Conservation (phyloP, 1,140 invertebrate species). For the Drosophila auraria region DNA sequence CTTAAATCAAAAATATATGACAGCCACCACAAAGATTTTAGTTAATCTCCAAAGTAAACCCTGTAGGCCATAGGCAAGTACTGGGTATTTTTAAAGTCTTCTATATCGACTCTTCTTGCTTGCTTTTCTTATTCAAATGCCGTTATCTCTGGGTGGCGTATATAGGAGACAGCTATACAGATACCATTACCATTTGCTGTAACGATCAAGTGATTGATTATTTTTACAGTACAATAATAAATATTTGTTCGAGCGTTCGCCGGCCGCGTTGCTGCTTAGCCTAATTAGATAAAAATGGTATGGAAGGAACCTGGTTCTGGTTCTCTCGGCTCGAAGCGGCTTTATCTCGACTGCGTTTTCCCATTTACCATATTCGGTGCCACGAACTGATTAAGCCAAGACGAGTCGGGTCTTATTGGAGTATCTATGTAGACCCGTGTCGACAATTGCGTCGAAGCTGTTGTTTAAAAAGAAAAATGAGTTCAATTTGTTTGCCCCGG, state of each 20-base stretch:
- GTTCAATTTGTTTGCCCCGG: conserved; percentile 76
- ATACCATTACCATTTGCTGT: conserved; percentile 77
- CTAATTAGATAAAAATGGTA: conserved; percentile 83
- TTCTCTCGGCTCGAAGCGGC: conserved; percentile 17
- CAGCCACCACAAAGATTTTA: no score
- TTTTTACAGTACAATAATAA: conserved; percentile 81
- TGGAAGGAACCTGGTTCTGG: conserved; percentile 22
- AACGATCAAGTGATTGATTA: conserved; percentile 83
- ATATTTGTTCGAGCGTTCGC: conserved; percentile 62
- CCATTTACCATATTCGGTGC: conserved; percentile 79
- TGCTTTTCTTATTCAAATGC: conserved; percentile 76
- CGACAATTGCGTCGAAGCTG: conserved; percentile 77
- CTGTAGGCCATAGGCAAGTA: background rate
- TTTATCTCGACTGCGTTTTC: conserved; percentile 66
- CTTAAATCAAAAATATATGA: background rate
- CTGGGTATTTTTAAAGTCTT: conserved; percentile 2
- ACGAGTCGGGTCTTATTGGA: conserved; percentile 72
- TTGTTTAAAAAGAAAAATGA: conserved; percentile 76
- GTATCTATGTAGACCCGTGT: conserved; percentile 56
- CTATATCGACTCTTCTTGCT: background rate
- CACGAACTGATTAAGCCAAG: conserved; percentile 71
- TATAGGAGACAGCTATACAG: conserved; percentile 40
- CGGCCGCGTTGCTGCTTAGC: conserved; percentile 66
- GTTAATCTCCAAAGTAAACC: no score
- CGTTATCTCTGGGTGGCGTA: conserved; percentile 67